Percentiles rank a stretch among this genome's conserved stretches.
These are phyloP conservation scores for Hippolais icterina DNA, from an alignment of 2,113 vertebrate species.

Conservation along the genomic window DNA sequence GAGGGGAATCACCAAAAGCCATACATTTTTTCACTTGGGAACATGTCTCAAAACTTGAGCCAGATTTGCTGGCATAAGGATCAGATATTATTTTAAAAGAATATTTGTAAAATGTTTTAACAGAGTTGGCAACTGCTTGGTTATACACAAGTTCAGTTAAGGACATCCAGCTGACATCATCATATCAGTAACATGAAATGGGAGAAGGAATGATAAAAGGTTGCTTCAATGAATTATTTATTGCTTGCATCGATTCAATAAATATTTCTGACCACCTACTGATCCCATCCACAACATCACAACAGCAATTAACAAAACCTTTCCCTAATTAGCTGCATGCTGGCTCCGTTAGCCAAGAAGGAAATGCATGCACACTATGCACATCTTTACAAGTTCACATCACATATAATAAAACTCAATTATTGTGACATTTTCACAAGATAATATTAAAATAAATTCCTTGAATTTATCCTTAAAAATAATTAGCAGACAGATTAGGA, in stretches of 20 bases:
- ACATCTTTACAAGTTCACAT: neutral
- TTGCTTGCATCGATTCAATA: neutral
- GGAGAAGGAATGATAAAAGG: neutral
- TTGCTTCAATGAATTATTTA: conserved; percentile 20
- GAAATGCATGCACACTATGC: neutral
- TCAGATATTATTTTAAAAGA: neutral
- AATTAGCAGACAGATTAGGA: neutral
- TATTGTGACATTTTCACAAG: neutral
- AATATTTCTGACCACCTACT: conserved; percentile 8
- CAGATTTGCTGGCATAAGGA: neutral
- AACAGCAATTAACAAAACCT: neutral
- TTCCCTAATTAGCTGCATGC: neutral
- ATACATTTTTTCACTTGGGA: neutral
- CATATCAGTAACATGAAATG: neutral
- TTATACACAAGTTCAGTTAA: neutral
- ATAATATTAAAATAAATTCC: neutral
- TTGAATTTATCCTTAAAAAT: neutral
- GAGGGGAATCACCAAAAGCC: neutral
- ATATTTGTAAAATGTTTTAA: neutral
- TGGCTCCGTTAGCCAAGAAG: neutral
- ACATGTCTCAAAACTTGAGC: neutral
- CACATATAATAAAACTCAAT: neutral
- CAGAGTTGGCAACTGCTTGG: neutral
- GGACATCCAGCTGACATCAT: neutral
- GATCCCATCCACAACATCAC: neutral